These are phyloP conservation scores for Dicycla oo DNA, from an alignment of 2,888 invertebrate species.

Conservation along the genomic window DNA sequence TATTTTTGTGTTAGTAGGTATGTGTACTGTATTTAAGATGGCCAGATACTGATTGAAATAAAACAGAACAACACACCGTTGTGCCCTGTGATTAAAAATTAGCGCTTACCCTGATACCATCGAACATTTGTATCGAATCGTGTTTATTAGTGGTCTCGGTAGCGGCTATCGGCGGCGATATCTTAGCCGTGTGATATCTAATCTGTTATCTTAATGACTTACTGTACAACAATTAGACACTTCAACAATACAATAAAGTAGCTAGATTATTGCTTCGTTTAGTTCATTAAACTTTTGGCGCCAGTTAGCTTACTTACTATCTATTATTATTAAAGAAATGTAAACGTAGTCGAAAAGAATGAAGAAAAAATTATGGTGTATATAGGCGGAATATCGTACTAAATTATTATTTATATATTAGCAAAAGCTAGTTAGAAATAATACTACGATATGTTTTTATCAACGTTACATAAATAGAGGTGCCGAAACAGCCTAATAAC, in stretches of 20 bases:
- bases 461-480: not conserved
- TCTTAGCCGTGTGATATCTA: constrained; percentile 59
- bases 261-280: constrained; percentile 41
- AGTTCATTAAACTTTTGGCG: constrained; percentile 37
- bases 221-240: constrained; percentile 67
- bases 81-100: constrained; percentile 57
- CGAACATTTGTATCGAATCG: constrained; percentile 60
- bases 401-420: too few species aligned
- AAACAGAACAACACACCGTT: not conserved
- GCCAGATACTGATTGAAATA: too few species aligned
- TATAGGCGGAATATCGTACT: too few species aligned
- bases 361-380: not conserved
- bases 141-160: constrained; percentile 54
- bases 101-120: constrained; percentile 66
- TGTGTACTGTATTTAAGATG: too few species aligned
- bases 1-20: too few species aligned
- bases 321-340: not conserved
- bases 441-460: not conserved
- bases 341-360: not conserved
- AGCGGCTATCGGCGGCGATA: constrained; percentile 67
- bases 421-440: not conserved
- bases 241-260: constrained; percentile 49
- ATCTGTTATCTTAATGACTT: constrained; percentile 65
- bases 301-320: not conserved
- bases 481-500: too few species aligned